These are phyloP conservation scores for Marmota flaviventris DNA, from an alignment of 2,113 vertebrate species.

Conservation along the genomic window DNA sequence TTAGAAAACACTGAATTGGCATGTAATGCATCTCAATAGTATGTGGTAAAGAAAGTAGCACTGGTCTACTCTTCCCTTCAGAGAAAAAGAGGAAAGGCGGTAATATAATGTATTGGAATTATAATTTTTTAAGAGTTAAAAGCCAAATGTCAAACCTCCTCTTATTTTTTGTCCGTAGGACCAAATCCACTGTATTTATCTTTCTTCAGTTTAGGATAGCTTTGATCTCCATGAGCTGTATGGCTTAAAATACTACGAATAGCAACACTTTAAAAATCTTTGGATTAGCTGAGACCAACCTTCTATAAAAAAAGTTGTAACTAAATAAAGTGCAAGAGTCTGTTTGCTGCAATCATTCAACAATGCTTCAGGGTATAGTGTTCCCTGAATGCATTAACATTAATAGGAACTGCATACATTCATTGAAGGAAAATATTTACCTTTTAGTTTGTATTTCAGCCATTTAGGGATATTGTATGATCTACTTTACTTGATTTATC, in stretches of 20 bases:
- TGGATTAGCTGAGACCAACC: neutral
- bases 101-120: neutral
- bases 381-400: constrained; percentile 35
- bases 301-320: constrained; percentile 52
- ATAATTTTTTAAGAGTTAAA: constrained; percentile 28
- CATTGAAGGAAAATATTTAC: constrained; percentile 65
- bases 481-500: constrained; percentile 62
- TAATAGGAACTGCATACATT: constrained; percentile 54
- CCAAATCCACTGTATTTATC: neutral
- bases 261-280: neutral
- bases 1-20: neutral
- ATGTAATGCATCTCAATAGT: neutral
- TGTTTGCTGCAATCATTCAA: constrained; percentile 42
- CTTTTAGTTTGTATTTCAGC: constrained; percentile 77
- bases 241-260: neutral
- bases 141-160: neutral
- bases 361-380: constrained; percentile 55
- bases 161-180: neutral
- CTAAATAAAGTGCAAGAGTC: constrained; percentile 41
- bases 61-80: neutral
- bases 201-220: neutral
- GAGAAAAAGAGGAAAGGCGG: neutral
- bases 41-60: neutral
- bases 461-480: constrained; percentile 58
- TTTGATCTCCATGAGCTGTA: neutral